Evolutionary conservation across 2,888 invertebrate genomes (phyloP).

Genomic region (Nemotelus pantherinus): DNA sequence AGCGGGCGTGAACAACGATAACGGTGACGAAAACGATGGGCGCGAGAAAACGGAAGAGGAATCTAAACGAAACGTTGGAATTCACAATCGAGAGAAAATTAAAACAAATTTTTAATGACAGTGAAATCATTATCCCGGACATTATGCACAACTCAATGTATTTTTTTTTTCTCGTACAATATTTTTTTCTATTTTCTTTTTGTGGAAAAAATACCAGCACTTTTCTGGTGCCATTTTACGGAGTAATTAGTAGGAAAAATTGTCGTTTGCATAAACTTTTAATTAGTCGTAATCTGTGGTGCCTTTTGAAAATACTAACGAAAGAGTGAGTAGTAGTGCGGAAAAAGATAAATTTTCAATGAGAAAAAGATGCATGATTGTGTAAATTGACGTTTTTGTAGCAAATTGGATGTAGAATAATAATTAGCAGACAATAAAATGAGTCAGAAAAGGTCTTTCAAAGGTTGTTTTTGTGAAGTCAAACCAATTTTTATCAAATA

Average conservation of each 20-base stretch:
- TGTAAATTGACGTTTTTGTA: too few relatives aligned
- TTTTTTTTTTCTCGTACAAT: not conserved
- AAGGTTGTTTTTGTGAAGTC: too few relatives aligned
- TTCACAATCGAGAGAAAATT: slow-evolving; percentile 18
- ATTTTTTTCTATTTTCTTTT: not conserved
- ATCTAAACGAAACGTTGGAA: not conserved
- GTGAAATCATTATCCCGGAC: slow-evolving; percentile 21
- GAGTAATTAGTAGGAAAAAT: slow-evolving; percentile 17
- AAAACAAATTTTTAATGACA: slow-evolving; percentile 27
- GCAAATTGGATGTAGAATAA: too few relatives aligned
- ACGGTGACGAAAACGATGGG: not conserved
- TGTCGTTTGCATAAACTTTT: slow-evolving; percentile 27
- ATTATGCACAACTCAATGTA: slow-evolving; percentile 32
- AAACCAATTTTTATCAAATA: too few relatives aligned
- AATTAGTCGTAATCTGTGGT: slow-evolving; percentile 30
- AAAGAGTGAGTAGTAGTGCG: not conserved
- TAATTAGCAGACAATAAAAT: too few relatives aligned
- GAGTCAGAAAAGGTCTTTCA: too few relatives aligned
- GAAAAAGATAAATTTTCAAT: not conserved
- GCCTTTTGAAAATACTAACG: not conserved
- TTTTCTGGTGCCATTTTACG: not conserved
- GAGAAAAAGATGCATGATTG: not conserved
- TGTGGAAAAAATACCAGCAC: too few relatives aligned
- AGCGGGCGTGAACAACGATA: not conserved
- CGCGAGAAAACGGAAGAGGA: not conserved